Evolutionary conservation across 2,797 vertebrate genomes (phyloP), one percentile per base, ranked within the genome.

Genomic region (Dipus sagitta): DNA sequence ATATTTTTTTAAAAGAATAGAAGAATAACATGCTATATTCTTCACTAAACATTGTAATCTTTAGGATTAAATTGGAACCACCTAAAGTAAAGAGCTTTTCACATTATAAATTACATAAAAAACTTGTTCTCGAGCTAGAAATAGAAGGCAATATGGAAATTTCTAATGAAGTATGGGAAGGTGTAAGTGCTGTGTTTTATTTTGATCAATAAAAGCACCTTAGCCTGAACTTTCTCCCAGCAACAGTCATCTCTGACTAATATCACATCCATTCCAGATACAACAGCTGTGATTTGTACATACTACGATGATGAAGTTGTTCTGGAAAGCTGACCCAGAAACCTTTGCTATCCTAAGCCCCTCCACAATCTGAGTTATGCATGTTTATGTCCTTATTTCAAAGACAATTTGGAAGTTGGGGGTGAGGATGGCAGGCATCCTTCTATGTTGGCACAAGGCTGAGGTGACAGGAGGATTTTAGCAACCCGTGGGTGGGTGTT

Each of bases 391-490:
- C 68, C 34, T 92, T 75, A 65, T 83, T 94, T 14, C 70, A 30
- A 79, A 60, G 47, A 30, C 9, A 2, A 12, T 86, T 93, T 87
- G 90, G 82, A 93, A 90, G 75, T 88, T 93, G 60, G 34, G 47
- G 70, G 24, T 85, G 75, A 77, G 76, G 62, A 86, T 58, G 70
- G 83, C 86, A 95, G 83, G 77, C 93, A 85, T 65, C 24, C 32
- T 92, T 96, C 70, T 75, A 5, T 68, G 86, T 92, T 95, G 92
- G 94, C 92, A 85, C 93, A 83, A 92, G 86, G 67, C 86, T 94
- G 95, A 96, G 95, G 92, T 93, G 87, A 95, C 90, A 78, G 92
- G 93, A 96, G 92, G 94, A 96, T 96, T 96, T 97, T 96, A 96
- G 93, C 93, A 95, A 94, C 87, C 90, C 26, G 90, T 95, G 74